Evolutionary conservation across 2,797 vertebrate genomes (phyloP), one percentile per base, ranked within the genome.

Genomic region (Lepilemur septentrionalis): DNA sequence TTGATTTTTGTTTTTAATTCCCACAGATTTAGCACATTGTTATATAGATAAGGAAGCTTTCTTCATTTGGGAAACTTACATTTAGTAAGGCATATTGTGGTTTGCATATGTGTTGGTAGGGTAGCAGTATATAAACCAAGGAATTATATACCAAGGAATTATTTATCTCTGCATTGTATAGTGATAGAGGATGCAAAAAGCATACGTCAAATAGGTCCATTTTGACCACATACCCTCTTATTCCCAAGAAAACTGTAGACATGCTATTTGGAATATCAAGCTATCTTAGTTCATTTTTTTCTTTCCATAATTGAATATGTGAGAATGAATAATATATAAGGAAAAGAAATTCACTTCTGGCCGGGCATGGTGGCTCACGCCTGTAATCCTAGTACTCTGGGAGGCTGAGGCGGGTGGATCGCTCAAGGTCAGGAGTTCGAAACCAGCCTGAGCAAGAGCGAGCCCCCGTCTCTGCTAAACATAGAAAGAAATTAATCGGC

Each of bases 61-160:
- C 43, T 55, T 82, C 52, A 78, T n/a, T 13, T 88, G n/a, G 20
- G 17, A 43, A 87, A 75, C 8, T 90, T 82, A 79, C 5, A n/a
- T 72, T 85, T 89, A 89, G 25, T 28, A 41, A 94, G 59, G 22
- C 6, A 14, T 91, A 38, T 67, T 82, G 20, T 94, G 32, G 46
- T 86, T 92, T 93, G 43, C 10, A 75, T 84, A 48, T 59, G 50
- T 88, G 61, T 92, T 91, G 35, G 92, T 20, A 30, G 41, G 28
- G 14, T 78, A 8, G 32, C n/a, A 94, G 52, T 91, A 94, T 91
- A 57, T 80, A n/a, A n/a, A n/a, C n/a, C n/a, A n/a, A n/a, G n/a
- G n/a, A n/a, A n/a, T n/a, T 95, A 85, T 80, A 84, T 84, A 57
- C n/a, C 81, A 95, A 75, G 52, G 6, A 70, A 57, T 97, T 94